Evolutionary conservation across 2,113 vertebrate genomes (phyloP), one percentile per base, ranked within the genome.

Genomic region (Paradisaea rubra): DNA sequence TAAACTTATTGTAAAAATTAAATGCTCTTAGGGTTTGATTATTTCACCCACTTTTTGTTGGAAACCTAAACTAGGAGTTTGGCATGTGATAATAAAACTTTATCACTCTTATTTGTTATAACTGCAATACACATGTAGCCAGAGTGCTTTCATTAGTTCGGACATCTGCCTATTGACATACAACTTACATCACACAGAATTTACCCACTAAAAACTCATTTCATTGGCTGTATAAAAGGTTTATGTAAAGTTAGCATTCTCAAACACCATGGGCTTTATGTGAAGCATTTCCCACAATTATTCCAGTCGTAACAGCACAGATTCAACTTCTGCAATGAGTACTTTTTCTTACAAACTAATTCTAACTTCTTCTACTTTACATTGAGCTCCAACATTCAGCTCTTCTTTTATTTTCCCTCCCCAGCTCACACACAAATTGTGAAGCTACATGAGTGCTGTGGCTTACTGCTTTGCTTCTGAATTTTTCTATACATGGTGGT

Each of bases 81-180:
- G 91, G 71, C 59, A 64, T 6, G 1, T 31, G 81, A 78, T 80
- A 88, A 66, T 47, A 70, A 82, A 92, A 80, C 13, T 95, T 94
- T 81, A 80, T 69, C 53, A 25, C 18, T 80, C 22, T 42, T 89
- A 80, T 66, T 93, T 93, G 49, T 86, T 91, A 12, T 63, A 78
- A 73, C 63, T 86, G 33, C 47, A 89, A 60, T 52, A 68, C 50
- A 64, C 8, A 28, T 39, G 44, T 72, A 88, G 57, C 60, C 81
- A 89, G 33, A 82, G 39, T 66, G 17, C 74, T 97, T 95, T 94
- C 71, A 92, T 89, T 94, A 89, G 39, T 83, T 88, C 53, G 83
- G 63, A 81, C 64, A 86, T 80, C 85, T 94, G 68, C 47, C 35
- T 73, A 56, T 89, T 91, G 68, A 95, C 63, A 59, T 52, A 80